Evolutionary conservation across 2,113 vertebrate genomes (phyloP).

Genomic region (Rousettus leschenaultii): DNA sequence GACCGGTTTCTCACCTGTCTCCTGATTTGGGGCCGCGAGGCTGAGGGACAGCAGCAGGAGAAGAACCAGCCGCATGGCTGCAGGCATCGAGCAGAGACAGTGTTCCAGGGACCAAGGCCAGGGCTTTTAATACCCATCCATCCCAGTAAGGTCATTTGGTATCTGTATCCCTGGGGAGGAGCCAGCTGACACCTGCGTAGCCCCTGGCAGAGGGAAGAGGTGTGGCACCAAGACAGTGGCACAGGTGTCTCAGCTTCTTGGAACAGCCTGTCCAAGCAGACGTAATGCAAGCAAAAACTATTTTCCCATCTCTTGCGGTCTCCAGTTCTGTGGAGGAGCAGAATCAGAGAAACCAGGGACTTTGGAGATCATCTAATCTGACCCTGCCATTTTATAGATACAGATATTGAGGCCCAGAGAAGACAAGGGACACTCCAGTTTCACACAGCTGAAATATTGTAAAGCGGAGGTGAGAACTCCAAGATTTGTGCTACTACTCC

Average conservation of each 20-base stretch:
- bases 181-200: neutral
- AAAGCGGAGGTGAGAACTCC: neutral
- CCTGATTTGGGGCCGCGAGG: neutral
- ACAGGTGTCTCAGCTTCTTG: constrained; percentile 37
- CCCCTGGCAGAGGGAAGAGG: neutral
- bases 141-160: neutral
- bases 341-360: neutral
- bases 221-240: neutral
- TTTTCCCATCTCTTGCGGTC: neutral
- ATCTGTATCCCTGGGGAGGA: neutral
- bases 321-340: neutral
- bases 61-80: constrained; percentile 21
- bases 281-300: neutral
- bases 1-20: constrained; percentile 54
- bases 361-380: neutral
- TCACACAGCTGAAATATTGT: neutral
- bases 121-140: neutral
- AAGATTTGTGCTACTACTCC: neutral
- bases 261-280: neutral
- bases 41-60: constrained; percentile 52
- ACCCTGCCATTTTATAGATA: neutral
- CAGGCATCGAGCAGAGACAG: neutral
- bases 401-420: neutral
- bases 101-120: neutral
- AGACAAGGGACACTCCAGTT: neutral